Evolutionary conservation across 2,113 vertebrate genomes (phyloP), one percentile per base, ranked within the genome.

Genomic region (Brachypodius melanocephalos): DNA sequence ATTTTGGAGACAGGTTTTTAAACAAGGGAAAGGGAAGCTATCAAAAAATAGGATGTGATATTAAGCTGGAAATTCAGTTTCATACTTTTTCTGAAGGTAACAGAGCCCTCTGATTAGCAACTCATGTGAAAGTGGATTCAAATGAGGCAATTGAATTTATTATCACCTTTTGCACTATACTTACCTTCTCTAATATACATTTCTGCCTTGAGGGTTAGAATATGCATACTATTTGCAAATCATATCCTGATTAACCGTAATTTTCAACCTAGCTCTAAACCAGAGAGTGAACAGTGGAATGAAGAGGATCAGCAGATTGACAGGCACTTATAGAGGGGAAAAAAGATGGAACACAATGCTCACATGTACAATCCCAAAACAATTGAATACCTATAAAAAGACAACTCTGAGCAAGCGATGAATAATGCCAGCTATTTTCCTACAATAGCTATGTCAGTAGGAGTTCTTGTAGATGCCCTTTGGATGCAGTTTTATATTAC

Each of bases 341-440:
- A 32, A 32, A 57, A 42, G 26, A 43, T 19, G 52, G 46, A 83
- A 90, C 17, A 36, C n/a, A 57, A 6, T 49, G 51, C 28, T 74
- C 20, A 58, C 28, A 40, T 36, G 29, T 52, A 52, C n/a, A 31
- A 90, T 43, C 34, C 21, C 49, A 65, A 54, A 90, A 87, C 65
- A 93, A 85, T 3, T 40, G 40, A 93, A 91, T 75, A 88, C 54
- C 63, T 90, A 76, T 68, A 92, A 68, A 88, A 93, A 89, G 51
- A 51, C 36, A 90, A 42, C 57, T 69, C 68, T 76, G 62, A 75
- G 29, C 72, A 92, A 89, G 83, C 40, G 4, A 29, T 85, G 11
- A 91, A 28, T 58, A 86, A 85, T 59, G 62, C 34, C 36, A 74
- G 61, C 51, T 78, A 42, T 80, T 72, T 90, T 88, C 75, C 67